A percentile compares a stretch with the other conserved stretches of the same genome.
Conservation (phyloP, 2,888 invertebrate species). For the Caenorhabditis wallacei region DNA sequence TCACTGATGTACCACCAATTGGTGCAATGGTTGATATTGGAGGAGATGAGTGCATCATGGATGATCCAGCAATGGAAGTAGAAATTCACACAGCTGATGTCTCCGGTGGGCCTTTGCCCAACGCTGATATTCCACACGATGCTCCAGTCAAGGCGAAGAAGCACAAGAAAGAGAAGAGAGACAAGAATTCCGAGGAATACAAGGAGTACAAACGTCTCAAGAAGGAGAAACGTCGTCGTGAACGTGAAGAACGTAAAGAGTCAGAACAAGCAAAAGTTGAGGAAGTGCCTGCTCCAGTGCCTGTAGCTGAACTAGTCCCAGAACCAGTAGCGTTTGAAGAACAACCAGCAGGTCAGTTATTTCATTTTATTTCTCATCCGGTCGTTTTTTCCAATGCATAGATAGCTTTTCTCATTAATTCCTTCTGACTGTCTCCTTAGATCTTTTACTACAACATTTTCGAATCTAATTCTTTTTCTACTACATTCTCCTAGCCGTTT, state of each 20-base stretch:
- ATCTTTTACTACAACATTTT: too few species aligned
- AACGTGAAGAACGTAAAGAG: slow-evolving; percentile 37
- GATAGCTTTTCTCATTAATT: too few species aligned
- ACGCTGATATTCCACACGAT: neutral
- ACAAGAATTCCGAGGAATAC: slow-evolving; percentile 58
- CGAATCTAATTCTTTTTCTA: too few species aligned
- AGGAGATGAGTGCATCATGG: slow-evolving; percentile 6
- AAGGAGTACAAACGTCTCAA: slow-evolving; percentile 58
- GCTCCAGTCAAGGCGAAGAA: slow-evolving; percentile 14
- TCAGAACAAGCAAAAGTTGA: neutral
- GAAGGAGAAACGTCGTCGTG: slow-evolving; percentile 44
- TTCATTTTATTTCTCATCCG: too few species aligned
- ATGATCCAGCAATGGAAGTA: slow-evolving; percentile 38
- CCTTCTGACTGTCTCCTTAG: too few species aligned
- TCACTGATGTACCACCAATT: slow-evolving; percentile 21
- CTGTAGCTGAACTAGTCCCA: neutral
- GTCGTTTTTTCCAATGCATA: too few species aligned
- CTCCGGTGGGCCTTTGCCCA: neutral
- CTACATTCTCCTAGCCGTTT: neutral
- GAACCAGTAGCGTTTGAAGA: neutral
- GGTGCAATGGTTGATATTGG: slow-evolving; percentile 21
- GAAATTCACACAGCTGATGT: slow-evolving; percentile 34
- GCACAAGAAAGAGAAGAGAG: slow-evolving; percentile 48
- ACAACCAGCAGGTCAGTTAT: neutral
- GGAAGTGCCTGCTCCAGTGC: neutral